Evolutionary conservation across 2,797 vertebrate species (phyloP), one percentile per base, ranked within the genome.

Genomic region (Microhierax caerulescens): DNA sequence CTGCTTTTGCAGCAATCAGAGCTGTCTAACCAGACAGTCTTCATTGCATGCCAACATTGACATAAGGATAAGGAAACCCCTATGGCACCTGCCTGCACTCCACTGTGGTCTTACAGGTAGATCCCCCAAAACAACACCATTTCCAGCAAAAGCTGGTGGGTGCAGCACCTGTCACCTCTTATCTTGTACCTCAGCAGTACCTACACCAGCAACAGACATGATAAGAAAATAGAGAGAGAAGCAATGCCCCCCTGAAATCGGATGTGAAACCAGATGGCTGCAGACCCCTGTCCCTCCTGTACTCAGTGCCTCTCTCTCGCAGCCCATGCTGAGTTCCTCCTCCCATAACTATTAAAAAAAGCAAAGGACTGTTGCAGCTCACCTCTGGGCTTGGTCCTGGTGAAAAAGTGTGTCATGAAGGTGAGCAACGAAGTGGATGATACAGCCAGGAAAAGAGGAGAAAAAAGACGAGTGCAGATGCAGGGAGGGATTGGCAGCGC

Each of bases 321-420:
- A 65, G 36, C n/a, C 36, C 2, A 1, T 18, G 5, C 9, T 51
- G 30, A 51, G 32, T 54, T 83, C 56, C 50, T 79, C 37, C 50
- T 57, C 37, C n/a, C 21, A 12, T 7, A 85, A 10, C 12, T 47
- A 63, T 22, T 0, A 1, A 22, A 59, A 68, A 65, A 65, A 17
- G 36, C 3, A 34, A 86, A 41, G 14, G 41, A 47, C 19, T 34
- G 4, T 28, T 16, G 19, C 32, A 36, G 43, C 89, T 92, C 59
- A 84, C 82, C 92, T 78, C 20, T 7, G 6, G n/a, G 7, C 30
- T 47, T 10, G 9, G 61, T 83, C 47, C 59, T 8, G 43, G 36
- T 12, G 34, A 50, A 24, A n/a, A n/a, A 19, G 16, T 1, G 5
- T 1, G 0, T n/a, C 0, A 13, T 18, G 73, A 41, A 57, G 48